Percentiles rank a stretch among this genome's conserved stretches.
phyloP scores from a whole-genome alignment of 2,797 vertebrate species.

The Xiphorhynchus erythropygius region DNA sequence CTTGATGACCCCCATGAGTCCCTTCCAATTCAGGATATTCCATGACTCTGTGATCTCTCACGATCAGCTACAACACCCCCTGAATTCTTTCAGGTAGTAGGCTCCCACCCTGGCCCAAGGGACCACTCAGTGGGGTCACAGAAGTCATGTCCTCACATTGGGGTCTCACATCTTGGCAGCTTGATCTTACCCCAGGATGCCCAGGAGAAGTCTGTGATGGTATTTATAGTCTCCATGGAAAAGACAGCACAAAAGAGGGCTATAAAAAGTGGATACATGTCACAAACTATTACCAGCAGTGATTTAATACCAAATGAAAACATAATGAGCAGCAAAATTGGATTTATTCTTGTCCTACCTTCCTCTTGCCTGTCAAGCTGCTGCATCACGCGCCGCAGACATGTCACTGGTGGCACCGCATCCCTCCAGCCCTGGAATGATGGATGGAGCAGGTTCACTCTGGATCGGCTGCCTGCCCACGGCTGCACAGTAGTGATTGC shows the following conservation, averaged over 20 bases:
- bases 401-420: accelerated
- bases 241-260: neutral
- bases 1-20: neutral
- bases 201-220: neutral
- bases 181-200: neutral
- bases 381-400: accelerated
- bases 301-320: constrained; percentile 14
- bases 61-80: neutral
- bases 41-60: neutral
- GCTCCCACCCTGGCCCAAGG: accelerated
- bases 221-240: neutral
- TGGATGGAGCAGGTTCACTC: neutral
- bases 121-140: accelerated
- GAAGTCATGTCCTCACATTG: neutral
- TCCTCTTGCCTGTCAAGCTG: neutral
- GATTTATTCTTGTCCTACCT: neutral
- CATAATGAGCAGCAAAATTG: neutral
- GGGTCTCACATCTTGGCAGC: accelerated
- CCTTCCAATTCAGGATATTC: neutral
- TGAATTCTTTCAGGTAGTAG: accelerated
- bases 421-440: neutral
- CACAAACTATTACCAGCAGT: neutral
- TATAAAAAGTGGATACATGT: neutral
- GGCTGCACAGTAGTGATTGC: neutral
- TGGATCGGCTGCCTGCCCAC: neutral